Evolutionary conservation across 2,888 invertebrate species (phyloP).

Genomic region (Conistra vaccinii): DNA sequence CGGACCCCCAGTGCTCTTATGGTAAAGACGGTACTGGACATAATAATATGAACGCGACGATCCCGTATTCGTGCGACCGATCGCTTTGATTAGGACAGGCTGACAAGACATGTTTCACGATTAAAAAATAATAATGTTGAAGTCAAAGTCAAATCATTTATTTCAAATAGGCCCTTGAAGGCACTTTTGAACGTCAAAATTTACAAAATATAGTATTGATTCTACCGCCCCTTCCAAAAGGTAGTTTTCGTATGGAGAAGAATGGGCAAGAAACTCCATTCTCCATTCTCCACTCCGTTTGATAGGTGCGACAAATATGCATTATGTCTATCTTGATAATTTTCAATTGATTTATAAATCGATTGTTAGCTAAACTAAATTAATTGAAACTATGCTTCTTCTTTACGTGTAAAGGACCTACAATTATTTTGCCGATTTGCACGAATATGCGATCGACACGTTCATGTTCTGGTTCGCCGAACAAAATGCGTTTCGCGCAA

Average conservation of each 20-base stretch:
- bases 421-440: too few relatives aligned
- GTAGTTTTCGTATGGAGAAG: too few relatives aligned
- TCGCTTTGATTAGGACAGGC: not conserved
- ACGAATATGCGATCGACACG: not conserved
- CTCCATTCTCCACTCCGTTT: too few relatives aligned
- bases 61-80: not conserved
- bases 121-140: not conserved
- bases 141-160: too few relatives aligned
- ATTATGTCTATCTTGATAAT: not conserved
- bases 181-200: too few relatives aligned
- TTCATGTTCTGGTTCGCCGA: not conserved
- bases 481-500: not conserved
- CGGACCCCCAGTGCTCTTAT: too few relatives aligned
- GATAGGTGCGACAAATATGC: not conserved
- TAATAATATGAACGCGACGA: not conserved
- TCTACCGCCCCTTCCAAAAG: too few relatives aligned
- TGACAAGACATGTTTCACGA: not conserved
- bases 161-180: too few relatives aligned
- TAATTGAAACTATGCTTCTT: not conserved
- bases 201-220: too few relatives aligned
- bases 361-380: not conserved
- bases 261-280: too few relatives aligned
- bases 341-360: not conserved
- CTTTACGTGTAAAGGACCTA: not conserved
- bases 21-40: too few relatives aligned